phyloP scores from a whole-genome alignment of 2,888 invertebrate genomes.

The Meiosimyza platycephala region DNA sequence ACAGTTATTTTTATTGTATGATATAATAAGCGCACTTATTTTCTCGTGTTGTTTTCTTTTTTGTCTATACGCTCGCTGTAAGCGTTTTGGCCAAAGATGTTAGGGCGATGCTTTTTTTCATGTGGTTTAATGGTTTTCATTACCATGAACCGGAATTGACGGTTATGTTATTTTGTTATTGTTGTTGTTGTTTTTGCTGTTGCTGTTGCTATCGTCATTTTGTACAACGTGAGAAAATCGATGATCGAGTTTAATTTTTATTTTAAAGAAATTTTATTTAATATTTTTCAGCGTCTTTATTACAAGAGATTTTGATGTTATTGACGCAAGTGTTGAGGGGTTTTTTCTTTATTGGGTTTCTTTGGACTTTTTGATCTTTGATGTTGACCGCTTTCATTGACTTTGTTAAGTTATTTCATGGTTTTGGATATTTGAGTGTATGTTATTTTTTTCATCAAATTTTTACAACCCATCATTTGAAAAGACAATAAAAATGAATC shows the following conservation, averaged over 20 bases:
- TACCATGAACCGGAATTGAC: conserved; percentile 34
- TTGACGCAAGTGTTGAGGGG: not conserved
- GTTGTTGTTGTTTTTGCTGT: conserved; percentile 27
- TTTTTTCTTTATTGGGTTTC: conserved; percentile 4
- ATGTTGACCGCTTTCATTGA: not conserved
- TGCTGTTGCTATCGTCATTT: not conserved
- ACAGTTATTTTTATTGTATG: conserved; percentile 5
- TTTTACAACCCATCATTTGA: not conserved
- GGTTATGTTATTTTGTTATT: not conserved
- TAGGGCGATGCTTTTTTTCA: not conserved
- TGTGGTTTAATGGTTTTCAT: conserved; percentile 15
- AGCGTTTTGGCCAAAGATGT: not conserved
- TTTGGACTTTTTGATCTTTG: conserved; percentile 6
- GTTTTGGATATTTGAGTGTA: not conserved
- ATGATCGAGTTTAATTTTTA: not conserved
- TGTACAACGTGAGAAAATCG: conserved; percentile 7
- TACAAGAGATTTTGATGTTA: not conserved
- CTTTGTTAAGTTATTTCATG: not conserved
- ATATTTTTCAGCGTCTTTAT: not conserved
- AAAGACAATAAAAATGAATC: not conserved
- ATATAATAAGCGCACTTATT: conserved; percentile 8
- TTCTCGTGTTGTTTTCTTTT: conserved; percentile 10
- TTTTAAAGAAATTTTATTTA: not conserved
- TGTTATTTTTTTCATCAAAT: not conserved
- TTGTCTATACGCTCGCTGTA: not conserved